A percentile compares a stretch with the other conserved stretches of the same genome.
These are phyloP conservation scores for Macrophya annulata DNA, from an alignment of 2,888 invertebrate genomes.

Conservation along the genomic window DNA sequence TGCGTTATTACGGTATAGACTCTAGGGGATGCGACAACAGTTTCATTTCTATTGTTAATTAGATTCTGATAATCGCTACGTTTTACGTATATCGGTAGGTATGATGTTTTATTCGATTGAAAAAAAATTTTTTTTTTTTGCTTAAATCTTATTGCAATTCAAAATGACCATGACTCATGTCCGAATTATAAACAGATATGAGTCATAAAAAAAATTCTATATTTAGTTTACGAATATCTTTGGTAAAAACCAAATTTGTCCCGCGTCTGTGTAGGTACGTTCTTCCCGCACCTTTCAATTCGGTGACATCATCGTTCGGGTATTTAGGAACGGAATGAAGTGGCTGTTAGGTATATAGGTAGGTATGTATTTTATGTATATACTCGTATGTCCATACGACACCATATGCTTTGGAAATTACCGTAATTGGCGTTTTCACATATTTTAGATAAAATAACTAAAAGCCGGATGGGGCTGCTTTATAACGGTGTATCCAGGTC, in stretches of 20 bases:
- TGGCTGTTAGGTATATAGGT: background rate
- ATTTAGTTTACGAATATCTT: background rate
- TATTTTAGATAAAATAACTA: constrained; percentile 51
- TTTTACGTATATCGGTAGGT: background rate
- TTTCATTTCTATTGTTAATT: background rate
- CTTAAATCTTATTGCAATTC: background rate
- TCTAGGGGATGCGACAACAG: background rate
- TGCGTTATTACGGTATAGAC: background rate
- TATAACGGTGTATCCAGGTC: background rate
- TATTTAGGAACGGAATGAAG: constrained; percentile 20
- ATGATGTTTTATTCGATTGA: background rate
- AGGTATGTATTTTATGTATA: too few relatives aligned
- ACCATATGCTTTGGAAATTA: constrained; percentile 9
- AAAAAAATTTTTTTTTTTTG: constrained; percentile 1
- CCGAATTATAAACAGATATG: background rate
- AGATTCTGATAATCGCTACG: background rate
- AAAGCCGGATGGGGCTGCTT: constrained; percentile 30
- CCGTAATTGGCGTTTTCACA: constrained; percentile 46
- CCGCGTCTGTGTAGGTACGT: background rate
- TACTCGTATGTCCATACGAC: background rate
- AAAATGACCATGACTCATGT: background rate
- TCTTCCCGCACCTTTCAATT: background rate
- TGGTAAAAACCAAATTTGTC: constrained; percentile 13
- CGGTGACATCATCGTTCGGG: constrained; percentile 24
- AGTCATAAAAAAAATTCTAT: too few relatives aligned